These are phyloP conservation scores for Channa striata DNA, from an alignment of 2,797 vertebrate species.

Conservation along the genomic window DNA sequence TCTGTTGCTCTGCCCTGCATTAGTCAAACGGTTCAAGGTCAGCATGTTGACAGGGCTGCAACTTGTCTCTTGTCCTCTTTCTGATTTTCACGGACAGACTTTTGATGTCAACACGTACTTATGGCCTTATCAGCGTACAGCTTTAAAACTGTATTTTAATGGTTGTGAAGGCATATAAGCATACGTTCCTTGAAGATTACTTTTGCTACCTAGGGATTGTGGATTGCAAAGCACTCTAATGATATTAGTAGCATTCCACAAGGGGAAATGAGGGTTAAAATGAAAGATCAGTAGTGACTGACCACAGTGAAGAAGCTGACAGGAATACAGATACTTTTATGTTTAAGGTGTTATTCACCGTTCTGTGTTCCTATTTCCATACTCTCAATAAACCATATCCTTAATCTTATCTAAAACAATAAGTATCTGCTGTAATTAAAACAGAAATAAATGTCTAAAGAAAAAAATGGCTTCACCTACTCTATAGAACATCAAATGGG, in stretches of 20 bases:
- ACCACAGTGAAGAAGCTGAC: too few relatives aligned
- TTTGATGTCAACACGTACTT: slow-evolving; percentile 2
- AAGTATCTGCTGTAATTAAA: too few relatives aligned
- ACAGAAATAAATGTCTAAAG: too few relatives aligned
- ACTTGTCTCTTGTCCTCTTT: background rate
- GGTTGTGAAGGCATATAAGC: background rate
- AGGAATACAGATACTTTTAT: too few relatives aligned
- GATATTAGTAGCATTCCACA: background rate
- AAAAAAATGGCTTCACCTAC: too few relatives aligned
- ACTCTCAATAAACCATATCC: too few relatives aligned
- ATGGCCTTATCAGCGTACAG: background rate
- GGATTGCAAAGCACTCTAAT: background rate
- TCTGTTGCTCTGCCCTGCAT: background rate
- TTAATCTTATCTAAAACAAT: too few relatives aligned
- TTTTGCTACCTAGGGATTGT: background rate
- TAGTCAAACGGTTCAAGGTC: slow-evolving; percentile 13
- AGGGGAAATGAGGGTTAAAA: too few relatives aligned
- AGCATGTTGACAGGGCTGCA: slow-evolving; percentile 8
- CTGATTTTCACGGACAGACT: slow-evolving; percentile 5
- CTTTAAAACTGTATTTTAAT: background rate
- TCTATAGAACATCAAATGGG: background rate
- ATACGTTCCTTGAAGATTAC: too few relatives aligned
- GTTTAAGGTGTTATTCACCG: too few relatives aligned
- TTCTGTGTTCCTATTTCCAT: too few relatives aligned
- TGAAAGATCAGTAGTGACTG: background rate